These are phyloP conservation scores for Amphiprion ocellaris DNA, from an alignment of 2,113 vertebrate genomes.

Conservation along the genomic window DNA sequence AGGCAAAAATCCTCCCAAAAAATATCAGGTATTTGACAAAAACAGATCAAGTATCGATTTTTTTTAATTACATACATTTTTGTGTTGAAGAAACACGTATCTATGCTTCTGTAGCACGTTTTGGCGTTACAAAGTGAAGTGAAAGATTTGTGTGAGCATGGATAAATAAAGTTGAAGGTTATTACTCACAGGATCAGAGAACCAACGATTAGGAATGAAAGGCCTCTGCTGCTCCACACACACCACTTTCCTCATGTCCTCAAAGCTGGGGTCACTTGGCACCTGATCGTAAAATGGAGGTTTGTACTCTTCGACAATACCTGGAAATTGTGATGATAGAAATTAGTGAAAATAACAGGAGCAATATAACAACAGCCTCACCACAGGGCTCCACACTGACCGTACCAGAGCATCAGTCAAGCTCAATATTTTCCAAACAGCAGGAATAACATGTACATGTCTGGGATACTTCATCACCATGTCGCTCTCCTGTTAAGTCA, in stretches of 20 bases:
- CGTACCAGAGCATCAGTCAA: no score
- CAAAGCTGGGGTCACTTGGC: constrained; percentile 88
- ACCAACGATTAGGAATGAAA: constrained; percentile 89
- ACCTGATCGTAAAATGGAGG: constrained; percentile 88
- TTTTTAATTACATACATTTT: no score
- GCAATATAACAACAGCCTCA: neutral
- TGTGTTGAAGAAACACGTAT: no score
- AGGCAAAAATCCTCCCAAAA: no score
- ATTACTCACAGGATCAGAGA: constrained; percentile 86
- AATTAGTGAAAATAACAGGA: neutral
- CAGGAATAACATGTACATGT: no score
- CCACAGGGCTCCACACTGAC: neutral
- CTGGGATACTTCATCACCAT: neutral
- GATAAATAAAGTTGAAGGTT: neutral
- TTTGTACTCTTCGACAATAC: constrained; percentile 88
- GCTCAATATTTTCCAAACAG: neutral
- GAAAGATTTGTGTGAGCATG: neutral
- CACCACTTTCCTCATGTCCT: constrained; percentile 89
- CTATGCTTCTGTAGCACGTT: neutral
- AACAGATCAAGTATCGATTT: no score
- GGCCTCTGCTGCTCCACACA: constrained; percentile 89
- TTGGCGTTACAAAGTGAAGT: neutral
- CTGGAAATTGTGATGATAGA: constrained; percentile 56
- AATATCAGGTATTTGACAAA: no score
- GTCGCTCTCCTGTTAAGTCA: neutral